These are phyloP conservation scores for Apis laboriosa DNA, from an alignment of 1,140 invertebrate species.

Conservation along the genomic window DNA sequence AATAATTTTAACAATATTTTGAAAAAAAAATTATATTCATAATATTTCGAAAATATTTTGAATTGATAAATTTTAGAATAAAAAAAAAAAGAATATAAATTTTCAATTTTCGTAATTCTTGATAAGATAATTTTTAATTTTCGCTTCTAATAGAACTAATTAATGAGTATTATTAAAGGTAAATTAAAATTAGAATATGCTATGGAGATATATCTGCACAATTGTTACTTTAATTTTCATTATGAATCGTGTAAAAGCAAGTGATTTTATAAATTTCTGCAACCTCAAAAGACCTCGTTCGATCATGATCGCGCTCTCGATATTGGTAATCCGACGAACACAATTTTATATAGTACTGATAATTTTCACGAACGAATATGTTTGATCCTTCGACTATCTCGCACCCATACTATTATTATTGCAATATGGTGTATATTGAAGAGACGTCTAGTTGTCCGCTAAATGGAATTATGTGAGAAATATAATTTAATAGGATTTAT, in stretches of 20 bases:
- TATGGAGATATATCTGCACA: neutral
- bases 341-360: neutral
- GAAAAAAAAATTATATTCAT: no score
- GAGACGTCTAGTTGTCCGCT: neutral
- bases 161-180: neutral
- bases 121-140: no score
- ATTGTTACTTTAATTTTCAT: neutral
- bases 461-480: neutral
- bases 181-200: neutral
- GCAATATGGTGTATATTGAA: no score
- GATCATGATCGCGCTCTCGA: neutral
- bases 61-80: no score
- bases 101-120: neutral
- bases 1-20: no score
- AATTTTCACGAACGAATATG: neutral
- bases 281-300: neutral
- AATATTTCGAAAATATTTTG: no score
- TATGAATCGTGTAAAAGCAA: neutral
- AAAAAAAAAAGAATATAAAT: neutral
- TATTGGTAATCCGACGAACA: neutral
- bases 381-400: neutral
- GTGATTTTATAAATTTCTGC: slow-evolving; percentile 11
- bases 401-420: neutral
- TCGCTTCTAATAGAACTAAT: neutral
- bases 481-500: neutral